These are phyloP conservation scores for Coregonus ussuriensis DNA, from an alignment of 2,797 vertebrate species.

Conservation along the genomic window DNA sequence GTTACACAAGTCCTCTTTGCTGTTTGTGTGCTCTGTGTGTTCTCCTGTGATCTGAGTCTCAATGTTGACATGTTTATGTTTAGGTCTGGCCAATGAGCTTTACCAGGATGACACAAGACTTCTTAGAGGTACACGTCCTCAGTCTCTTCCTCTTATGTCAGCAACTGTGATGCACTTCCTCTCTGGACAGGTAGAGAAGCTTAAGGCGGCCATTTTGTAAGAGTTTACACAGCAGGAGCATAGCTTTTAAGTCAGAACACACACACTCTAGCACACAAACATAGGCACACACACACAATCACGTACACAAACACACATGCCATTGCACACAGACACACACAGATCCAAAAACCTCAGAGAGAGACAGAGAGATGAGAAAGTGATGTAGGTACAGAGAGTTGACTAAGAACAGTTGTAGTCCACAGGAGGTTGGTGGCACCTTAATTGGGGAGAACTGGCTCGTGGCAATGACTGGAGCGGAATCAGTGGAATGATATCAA, in stretches of 20 bases:
- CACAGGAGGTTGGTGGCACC: background rate
- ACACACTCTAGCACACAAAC: constrained; percentile 17
- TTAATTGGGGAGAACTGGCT: background rate
- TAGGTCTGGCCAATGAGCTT: constrained; percentile 84
- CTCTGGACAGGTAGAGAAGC: constrained; percentile 29
- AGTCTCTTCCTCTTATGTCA: constrained; percentile 66
- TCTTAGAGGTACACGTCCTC: constrained; percentile 80
- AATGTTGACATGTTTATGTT: constrained; percentile 82
- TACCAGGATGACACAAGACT: constrained; percentile 84
- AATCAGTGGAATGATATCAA: too few species aligned
- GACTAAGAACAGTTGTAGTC: background rate
- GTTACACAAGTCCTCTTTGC: constrained; percentile 47
- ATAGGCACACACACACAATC: constrained; percentile 7
- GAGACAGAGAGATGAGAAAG: background rate
- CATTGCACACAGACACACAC: background rate
- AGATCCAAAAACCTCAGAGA: constrained; percentile 10
- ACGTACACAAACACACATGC: constrained; percentile 6
- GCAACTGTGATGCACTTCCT: constrained; percentile 58
- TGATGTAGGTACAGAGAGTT: background rate
- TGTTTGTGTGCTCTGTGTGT: constrained; percentile 50
- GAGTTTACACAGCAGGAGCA: constrained; percentile 27
- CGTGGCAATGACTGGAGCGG: too few species aligned
- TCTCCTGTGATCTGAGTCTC: constrained; percentile 67
- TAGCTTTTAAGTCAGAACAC: constrained; percentile 8
- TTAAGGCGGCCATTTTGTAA: constrained; percentile 22